These are phyloP conservation scores for Crepidodera aurea DNA, from an alignment of 2,888 invertebrate genomes.

Conservation along the genomic window DNA sequence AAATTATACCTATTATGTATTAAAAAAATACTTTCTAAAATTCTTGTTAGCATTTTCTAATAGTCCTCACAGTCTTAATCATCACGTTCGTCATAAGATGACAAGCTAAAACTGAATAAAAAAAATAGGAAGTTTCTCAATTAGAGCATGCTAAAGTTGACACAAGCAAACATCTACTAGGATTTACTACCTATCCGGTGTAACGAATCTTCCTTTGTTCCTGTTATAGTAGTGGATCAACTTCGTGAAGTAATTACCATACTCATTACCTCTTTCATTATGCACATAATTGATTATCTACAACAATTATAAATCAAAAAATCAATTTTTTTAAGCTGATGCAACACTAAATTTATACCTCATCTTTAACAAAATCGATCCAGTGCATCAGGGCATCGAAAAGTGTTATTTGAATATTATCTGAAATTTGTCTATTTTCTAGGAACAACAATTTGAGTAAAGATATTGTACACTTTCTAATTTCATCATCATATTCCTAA, in stretches of 20 bases:
- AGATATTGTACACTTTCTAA: conserved; percentile 40
- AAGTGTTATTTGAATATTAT: conserved; percentile 35
- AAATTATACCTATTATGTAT: no score
- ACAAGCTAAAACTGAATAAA: conserved; percentile 23
- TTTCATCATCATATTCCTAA: conserved; percentile 44
- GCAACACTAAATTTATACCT: conserved; percentile 41
- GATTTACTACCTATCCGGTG: conserved; percentile 38
- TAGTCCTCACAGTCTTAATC: background rate
- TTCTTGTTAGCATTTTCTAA: no score
- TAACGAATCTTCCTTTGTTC: conserved; percentile 39
- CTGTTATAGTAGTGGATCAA: conserved; percentile 40
- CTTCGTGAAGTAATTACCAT: conserved; percentile 38
- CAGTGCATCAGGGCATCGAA: conserved; percentile 44
- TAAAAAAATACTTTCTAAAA: no score
- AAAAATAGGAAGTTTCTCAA: conserved; percentile 1
- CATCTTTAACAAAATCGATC: conserved; percentile 45
- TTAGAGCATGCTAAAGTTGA: background rate
- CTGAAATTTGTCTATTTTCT: conserved; percentile 39
- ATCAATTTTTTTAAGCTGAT: background rate
- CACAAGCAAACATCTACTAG: conserved; percentile 18
- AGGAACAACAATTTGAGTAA: conserved; percentile 42
- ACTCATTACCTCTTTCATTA: conserved; percentile 42
- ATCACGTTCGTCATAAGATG: background rate
- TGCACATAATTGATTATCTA: conserved; percentile 44
- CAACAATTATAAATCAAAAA: conserved; percentile 31